Conservation (phyloP, 2,797 vertebrate species). For the Loris lydekkerianus region DNA sequence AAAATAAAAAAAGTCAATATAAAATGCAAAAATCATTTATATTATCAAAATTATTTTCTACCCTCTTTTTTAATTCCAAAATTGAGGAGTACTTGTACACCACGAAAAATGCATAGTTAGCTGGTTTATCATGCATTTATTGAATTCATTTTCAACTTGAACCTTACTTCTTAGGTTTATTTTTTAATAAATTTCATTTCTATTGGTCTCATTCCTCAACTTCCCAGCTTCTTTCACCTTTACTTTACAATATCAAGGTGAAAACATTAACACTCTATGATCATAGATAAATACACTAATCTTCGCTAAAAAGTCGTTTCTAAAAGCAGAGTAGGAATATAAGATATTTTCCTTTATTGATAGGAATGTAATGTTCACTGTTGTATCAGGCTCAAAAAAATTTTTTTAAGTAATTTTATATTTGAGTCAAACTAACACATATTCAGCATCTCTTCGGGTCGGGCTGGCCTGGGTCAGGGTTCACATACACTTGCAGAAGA, state of each 20-base stretch:
- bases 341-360: background rate
- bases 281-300: background rate
- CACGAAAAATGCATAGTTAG: background rate
- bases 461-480: background rate
- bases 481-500: background rate
- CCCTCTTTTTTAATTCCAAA: background rate
- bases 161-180: background rate
- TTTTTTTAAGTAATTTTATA: conserved; percentile 3
- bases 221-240: background rate
- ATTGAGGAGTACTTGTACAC: background rate
- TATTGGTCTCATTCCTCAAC: background rate
- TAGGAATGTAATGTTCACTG: background rate
- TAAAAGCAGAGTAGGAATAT: background rate
- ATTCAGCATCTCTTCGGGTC: background rate
- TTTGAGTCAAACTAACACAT: background rate
- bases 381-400: background rate
- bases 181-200: background rate
- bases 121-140: background rate
- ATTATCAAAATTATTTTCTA: background rate
- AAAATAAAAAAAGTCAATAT: background rate
- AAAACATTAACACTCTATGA: background rate
- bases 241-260: background rate
- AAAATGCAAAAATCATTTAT: background rate
- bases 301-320: background rate
- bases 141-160: background rate